Evolutionary conservation across 2,113 vertebrate genomes (phyloP).

Genomic region (Ursus arctos): DNA sequence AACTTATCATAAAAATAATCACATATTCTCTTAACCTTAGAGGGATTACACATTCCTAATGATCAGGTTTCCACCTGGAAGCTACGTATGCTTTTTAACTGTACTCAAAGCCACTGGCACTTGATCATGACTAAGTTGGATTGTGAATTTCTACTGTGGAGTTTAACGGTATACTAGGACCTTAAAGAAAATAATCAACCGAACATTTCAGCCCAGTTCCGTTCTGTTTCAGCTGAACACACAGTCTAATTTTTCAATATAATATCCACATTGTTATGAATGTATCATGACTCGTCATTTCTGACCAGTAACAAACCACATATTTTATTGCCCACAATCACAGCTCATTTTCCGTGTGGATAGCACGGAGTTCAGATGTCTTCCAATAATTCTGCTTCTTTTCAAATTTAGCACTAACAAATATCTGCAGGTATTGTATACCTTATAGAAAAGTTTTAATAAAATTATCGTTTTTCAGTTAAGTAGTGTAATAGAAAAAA

Average conservation of each 20-base stretch:
- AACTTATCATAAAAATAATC: not conserved
- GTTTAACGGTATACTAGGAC: not conserved
- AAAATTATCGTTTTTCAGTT: conserved; percentile 9
- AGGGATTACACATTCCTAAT: not conserved
- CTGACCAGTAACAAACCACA: not conserved
- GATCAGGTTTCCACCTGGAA: not conserved
- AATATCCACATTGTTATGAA: not conserved
- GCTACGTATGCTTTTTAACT: not conserved
- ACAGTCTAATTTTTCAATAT: not conserved
- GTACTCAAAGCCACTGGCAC: not conserved
- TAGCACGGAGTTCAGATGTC: not conserved
- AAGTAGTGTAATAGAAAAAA: not conserved
- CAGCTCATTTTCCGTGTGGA: not conserved
- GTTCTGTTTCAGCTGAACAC: not conserved
- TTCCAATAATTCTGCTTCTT: not conserved
- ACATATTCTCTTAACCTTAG: not conserved
- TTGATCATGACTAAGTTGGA: not conserved
- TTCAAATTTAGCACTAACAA: not conserved
- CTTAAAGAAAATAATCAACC: not conserved
- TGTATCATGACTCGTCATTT: not conserved
- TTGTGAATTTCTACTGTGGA: not conserved
- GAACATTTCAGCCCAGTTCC: not conserved
- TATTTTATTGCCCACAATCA: not conserved
- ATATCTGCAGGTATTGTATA: not conserved
- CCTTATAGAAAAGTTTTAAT: not conserved